These are phyloP conservation scores for Neodiprion virginianus DNA, from an alignment of 1,140 invertebrate genomes.

Conservation along the genomic window DNA sequence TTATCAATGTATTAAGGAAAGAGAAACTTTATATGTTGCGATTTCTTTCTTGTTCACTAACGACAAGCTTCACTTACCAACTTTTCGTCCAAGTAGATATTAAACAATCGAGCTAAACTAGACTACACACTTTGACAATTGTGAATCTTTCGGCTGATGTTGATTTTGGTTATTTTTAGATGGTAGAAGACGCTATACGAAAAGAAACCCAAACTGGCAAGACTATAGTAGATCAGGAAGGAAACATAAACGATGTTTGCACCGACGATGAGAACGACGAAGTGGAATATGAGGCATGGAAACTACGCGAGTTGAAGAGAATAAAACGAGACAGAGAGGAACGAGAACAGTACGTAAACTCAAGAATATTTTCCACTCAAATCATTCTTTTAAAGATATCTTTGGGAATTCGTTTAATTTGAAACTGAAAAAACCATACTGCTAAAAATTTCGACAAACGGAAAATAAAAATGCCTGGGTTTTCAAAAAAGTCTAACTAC, in stretches of 20 bases:
- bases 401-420: slow-evolving; percentile 6
- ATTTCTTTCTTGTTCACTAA: slow-evolving; percentile 4
- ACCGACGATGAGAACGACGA: slow-evolving; percentile 99
- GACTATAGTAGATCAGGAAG: slow-evolving; percentile 67
- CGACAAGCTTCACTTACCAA: slow-evolving; percentile 8
- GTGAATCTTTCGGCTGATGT: neutral
- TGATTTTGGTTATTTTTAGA: slow-evolving; percentile 51
- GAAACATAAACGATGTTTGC: slow-evolving; percentile 84
- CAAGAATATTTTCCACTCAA: slow-evolving; percentile 18
- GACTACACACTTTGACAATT: no score
- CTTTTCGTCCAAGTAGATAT: slow-evolving; percentile 18
- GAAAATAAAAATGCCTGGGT: no score
- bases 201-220: slow-evolving; percentile 67
- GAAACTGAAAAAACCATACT: neutral
- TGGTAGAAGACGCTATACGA: slow-evolving; percentile 89
- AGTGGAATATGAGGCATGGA: slow-evolving; percentile 98
- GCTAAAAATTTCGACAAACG: neutral
- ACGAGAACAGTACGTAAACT: slow-evolving; percentile 79
- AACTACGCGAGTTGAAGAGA: slow-evolving; percentile 93
- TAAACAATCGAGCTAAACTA: neutral
- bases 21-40: slow-evolving; percentile 12
- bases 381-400: neutral
- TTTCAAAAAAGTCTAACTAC: no score
- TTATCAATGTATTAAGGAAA: neutral
- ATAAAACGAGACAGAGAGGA: slow-evolving; percentile 96